Evolutionary conservation across 2,888 invertebrate genomes (phyloP).

Genomic region (Sepiola atlantica): DNA sequence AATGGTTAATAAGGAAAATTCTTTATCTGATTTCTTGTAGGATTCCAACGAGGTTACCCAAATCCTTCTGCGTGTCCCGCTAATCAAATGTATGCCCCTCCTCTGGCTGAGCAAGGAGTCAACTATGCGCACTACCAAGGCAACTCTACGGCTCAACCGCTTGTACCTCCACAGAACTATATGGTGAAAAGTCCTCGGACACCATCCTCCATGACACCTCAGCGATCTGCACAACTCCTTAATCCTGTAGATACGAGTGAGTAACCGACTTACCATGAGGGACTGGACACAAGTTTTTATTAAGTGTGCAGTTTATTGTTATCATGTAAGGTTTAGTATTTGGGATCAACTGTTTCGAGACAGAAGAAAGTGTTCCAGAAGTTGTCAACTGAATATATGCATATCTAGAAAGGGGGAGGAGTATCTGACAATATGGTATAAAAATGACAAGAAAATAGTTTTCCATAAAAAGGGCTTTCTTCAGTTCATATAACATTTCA

Average conservation of each 20-base stretch:
- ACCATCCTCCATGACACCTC: slow-evolving; percentile 59
- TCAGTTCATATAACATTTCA: background rate
- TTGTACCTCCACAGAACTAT: slow-evolving; percentile 60
- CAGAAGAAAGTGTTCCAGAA: no score
- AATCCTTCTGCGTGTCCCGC: background rate
- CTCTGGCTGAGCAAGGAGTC: slow-evolving; percentile 25
- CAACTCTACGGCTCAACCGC: slow-evolving; percentile 21
- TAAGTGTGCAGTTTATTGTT: background rate
- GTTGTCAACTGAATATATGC: no score
- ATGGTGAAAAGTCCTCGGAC: slow-evolving; percentile 63
- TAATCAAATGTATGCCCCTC: slow-evolving; percentile 33
- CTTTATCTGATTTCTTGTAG: slow-evolving; percentile 23
- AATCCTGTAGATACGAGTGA: slow-evolving; percentile 41
- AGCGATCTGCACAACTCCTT: slow-evolving; percentile 57
- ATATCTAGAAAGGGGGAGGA: no score
- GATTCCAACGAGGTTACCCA: slow-evolving; percentile 33
- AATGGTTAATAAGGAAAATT: slow-evolving; percentile 2
- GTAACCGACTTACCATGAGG: slow-evolving; percentile 6
- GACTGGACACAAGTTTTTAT: background rate
- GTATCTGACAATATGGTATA: no score
- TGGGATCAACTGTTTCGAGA: no score
- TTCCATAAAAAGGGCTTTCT: background rate
- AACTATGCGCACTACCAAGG: slow-evolving; percentile 24
- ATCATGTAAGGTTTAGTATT: background rate
- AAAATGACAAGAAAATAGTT: no score